Percentiles rank a stretch among this genome's conserved stretches.
Conservation (phyloP, 1,140 invertebrate genomes). For the Lordiphosa stackelbergi region DNA sequence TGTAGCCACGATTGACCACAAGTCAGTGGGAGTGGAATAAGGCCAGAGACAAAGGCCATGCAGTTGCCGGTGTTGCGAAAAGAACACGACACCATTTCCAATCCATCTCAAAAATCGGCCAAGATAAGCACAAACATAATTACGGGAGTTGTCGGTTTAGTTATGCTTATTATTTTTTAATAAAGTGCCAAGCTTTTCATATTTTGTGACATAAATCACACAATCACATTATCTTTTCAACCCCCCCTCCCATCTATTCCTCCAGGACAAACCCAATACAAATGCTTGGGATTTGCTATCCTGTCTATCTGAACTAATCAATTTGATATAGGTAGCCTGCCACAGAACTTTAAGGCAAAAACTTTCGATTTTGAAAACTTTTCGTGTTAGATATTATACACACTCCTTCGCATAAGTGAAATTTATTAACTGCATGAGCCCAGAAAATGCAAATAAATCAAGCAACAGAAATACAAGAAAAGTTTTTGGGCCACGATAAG, state of each 20-base stretch:
- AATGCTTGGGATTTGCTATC: conserved; percentile 13
- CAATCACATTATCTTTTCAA: conserved; percentile 48
- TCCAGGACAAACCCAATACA: neutral
- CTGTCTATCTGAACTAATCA: conserved; percentile 61
- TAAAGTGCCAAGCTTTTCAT: conserved; percentile 50
- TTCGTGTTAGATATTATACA: conserved; percentile 37
- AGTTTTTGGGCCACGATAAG: conserved; percentile 11
- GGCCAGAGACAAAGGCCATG: too few relatives aligned
- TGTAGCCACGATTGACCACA: too few relatives aligned
- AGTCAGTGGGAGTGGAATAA: too few relatives aligned
- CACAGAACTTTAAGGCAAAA: conserved; percentile 19
- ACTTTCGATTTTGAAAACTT: conserved; percentile 52
- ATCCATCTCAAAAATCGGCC: too few relatives aligned
- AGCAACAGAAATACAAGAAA: conserved; percentile 29
- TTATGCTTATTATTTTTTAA: conserved; percentile 17
- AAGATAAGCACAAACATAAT: too few relatives aligned
- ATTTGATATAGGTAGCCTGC: conserved; percentile 61
- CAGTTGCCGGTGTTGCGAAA: too few relatives aligned
- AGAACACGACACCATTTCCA: too few relatives aligned
- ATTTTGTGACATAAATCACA: conserved; percentile 63
- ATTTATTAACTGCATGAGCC: conserved; percentile 66
- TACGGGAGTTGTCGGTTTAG: too few relatives aligned
- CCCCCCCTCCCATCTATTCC: neutral
- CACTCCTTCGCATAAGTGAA: conserved; percentile 43
- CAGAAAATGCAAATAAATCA: conserved; percentile 69